phyloP scores from a whole-genome alignment of 2,797 vertebrate genomes.

The Megaceryle alcyon region DNA sequence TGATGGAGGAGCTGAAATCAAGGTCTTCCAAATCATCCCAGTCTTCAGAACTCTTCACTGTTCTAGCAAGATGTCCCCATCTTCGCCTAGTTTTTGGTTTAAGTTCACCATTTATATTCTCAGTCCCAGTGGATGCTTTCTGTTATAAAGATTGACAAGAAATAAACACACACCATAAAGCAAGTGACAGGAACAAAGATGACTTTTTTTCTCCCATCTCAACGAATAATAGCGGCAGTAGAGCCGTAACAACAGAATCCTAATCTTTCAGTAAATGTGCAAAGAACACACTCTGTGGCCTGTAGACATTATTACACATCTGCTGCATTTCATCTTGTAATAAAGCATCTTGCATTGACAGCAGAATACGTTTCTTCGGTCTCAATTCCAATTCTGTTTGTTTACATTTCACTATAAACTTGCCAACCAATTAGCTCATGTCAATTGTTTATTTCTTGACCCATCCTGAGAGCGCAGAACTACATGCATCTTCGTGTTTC shows the following conservation, averaged over 20 bases:
- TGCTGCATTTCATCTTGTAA: neutral
- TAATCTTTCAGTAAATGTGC: neutral
- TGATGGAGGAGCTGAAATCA: constrained; percentile 76
- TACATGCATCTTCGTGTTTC: rapidly evolving
- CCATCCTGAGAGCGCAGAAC: neutral
- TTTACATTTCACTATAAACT: neutral
- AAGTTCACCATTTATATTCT: constrained; percentile 82
- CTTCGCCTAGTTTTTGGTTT: constrained; percentile 86
- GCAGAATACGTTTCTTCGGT: neutral
- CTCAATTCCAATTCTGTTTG: neutral
- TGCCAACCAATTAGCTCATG: neutral
- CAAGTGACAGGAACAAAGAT: neutral
- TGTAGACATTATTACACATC: rapidly evolving
- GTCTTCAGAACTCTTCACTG: constrained; percentile 84
- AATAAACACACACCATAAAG: neutral
- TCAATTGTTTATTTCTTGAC: neutral
- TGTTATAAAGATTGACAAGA: constrained; percentile 29
- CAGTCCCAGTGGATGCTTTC: constrained; percentile 75
- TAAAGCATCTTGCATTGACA: neutral
- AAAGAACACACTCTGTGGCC: neutral
- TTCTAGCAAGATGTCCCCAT: constrained; percentile 86
- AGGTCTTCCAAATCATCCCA: constrained; percentile 88
- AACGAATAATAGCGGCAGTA: neutral
- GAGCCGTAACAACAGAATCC: neutral
- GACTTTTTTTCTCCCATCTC: neutral